Conservation (phyloP, 2,888 invertebrate genomes). For the Dryococelus australis region DNA sequence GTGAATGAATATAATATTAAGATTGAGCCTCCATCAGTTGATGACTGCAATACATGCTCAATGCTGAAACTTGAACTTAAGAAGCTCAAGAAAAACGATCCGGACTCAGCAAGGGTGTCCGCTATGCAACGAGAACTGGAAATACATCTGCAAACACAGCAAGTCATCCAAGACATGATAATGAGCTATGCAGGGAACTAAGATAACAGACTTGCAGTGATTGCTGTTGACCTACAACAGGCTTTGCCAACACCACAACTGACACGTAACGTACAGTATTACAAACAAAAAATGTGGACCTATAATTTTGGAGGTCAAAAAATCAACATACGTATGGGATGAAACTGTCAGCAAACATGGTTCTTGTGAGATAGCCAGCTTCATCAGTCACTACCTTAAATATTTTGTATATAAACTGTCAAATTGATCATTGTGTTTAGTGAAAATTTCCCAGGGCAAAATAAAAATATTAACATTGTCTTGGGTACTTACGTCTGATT, state of each 20-base stretch:
- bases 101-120: not conserved
- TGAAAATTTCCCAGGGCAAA: conserved; percentile 23
- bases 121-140: not conserved
- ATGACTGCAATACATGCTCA: not conserved
- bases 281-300: not conserved
- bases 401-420: conserved; percentile 1
- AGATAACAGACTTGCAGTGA: not conserved
- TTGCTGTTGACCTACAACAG: not conserved
- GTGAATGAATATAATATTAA: conserved; percentile 23
- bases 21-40: not conserved
- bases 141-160: not conserved
- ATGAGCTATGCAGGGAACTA: not conserved
- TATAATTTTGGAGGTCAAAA: not conserved
- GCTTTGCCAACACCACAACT: not conserved
- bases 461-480: not conserved
- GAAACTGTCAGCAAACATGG: not conserved
- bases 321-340: not conserved
- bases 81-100: not conserved
- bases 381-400: not conserved
- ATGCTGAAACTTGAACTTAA: not conserved
- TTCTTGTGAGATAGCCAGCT: conserved; percentile 17
- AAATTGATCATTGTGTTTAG: not conserved
- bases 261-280: not conserved
- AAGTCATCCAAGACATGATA: not conserved
- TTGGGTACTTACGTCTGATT: conserved; percentile 13